phyloP scores from a whole-genome alignment of 35 echinoderm and acorn worm genomes.

The Holothuria glaberrima region DNA sequence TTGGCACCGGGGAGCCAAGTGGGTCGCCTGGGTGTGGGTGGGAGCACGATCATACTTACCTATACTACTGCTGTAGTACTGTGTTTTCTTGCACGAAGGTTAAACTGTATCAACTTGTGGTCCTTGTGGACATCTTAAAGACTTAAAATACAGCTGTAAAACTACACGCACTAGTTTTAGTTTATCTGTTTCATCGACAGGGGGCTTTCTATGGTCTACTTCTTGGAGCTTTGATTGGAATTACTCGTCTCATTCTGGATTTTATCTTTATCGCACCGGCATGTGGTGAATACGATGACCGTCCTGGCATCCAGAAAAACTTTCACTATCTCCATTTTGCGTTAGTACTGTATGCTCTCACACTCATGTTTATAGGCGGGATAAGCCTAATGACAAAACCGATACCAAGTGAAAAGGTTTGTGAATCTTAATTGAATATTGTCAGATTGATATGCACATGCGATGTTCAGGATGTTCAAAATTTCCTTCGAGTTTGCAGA shows the following conservation, averaged over 20 bases:
- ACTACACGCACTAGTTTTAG: background rate
- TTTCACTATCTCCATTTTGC: constrained; percentile 97
- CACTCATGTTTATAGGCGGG: constrained; percentile 59
- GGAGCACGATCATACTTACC: too few relatives aligned
- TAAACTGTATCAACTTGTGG: too few relatives aligned
- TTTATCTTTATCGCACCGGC: constrained; percentile 72
- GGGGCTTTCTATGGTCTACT: constrained; percentile 95
- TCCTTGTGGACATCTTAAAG: too few relatives aligned
- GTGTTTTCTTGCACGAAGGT: too few relatives aligned
- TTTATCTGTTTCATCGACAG: constrained; percentile 29
- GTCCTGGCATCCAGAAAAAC: constrained; percentile 76
- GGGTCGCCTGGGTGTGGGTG: too few relatives aligned
- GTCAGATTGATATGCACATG: background rate
- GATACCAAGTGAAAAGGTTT: constrained; percentile 73
- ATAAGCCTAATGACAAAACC: constrained; percentile 80
- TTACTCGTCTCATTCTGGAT: constrained; percentile 81
- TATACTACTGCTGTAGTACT: too few relatives aligned
- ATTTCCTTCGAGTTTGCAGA: too few relatives aligned
- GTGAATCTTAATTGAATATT: background rate
- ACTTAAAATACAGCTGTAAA: too few relatives aligned
- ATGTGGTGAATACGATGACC: constrained; percentile 73
- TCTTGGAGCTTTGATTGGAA: constrained; percentile 69
- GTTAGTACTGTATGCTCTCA: constrained; percentile 68
- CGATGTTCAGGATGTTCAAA: too few relatives aligned
- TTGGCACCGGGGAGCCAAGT: too few relatives aligned